Evolutionary conservation across 2,113 vertebrate species (phyloP).

Genomic region (Crotalus horridus): DNA sequence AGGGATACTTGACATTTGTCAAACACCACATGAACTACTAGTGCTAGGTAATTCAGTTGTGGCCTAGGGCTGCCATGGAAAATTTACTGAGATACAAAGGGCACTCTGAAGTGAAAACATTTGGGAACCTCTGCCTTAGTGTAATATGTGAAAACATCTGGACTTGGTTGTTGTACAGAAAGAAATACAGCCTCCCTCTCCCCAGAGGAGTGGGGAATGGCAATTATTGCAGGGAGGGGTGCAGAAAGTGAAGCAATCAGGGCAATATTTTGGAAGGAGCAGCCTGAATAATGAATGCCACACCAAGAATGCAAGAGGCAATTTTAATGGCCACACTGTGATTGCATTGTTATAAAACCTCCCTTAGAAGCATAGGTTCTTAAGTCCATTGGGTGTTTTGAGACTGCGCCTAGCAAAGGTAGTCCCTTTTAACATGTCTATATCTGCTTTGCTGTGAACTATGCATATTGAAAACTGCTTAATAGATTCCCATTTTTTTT

Average conservation of each 20-base stretch:
- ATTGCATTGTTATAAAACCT: not conserved
- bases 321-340: not conserved
- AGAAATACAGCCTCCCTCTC: not conserved
- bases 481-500: constrained; percentile 10
- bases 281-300: not conserved
- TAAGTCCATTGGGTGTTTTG: not conserved
- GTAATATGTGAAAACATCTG: not conserved
- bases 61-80: not conserved
- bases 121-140: not conserved
- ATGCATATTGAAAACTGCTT: constrained; percentile 41
- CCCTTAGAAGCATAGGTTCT: constrained; percentile 2
- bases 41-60: not conserved
- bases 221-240: not conserved
- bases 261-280: not conserved
- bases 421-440: not conserved
- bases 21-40: not conserved
- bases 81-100: not conserved
- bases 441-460: constrained; percentile 26
- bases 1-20: not conserved
- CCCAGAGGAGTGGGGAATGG: not conserved
- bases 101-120: not conserved
- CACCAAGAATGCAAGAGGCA: not conserved
- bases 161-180: not conserved
- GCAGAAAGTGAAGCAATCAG: not conserved
- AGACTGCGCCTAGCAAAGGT: not conserved